Conservation (phyloP, 2,113 vertebrate species). For the Hippolais icterina region DNA sequence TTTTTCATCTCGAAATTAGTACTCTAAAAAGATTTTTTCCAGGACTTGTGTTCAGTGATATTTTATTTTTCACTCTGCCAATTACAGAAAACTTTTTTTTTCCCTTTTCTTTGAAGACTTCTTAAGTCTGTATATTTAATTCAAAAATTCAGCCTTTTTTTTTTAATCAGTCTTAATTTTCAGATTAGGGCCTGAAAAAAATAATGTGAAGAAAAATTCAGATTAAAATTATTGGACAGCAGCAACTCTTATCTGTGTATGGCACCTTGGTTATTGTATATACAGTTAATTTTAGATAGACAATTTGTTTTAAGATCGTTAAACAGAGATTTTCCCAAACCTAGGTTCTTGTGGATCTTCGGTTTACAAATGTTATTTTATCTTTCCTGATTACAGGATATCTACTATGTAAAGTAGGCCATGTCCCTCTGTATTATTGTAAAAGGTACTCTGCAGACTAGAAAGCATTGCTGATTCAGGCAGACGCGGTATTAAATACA, state of each 20-base stretch:
- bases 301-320: not conserved
- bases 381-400: not conserved
- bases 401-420: not conserved
- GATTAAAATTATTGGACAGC: not conserved
- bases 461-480: not conserved
- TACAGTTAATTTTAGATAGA: not conserved
- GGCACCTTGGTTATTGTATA: not conserved
- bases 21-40: not conserved
- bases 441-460: not conserved
- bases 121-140: not conserved
- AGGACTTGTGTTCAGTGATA: not conserved
- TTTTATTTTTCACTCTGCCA: not conserved
- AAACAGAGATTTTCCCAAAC: not conserved
- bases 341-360: not conserved
- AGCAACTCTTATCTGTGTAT: not conserved
- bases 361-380: not conserved
- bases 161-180: not conserved
- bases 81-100: not conserved
- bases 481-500: not conserved
- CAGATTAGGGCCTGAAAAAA: not conserved
- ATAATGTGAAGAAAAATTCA: not conserved
- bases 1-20: not conserved
- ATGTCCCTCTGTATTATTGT: not conserved
- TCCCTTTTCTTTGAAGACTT: not conserved
- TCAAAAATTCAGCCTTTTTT: not conserved